Evolutionary conservation across 2,113 vertebrate species (phyloP).

Genomic region (Colistium nudipinnis): DNA sequence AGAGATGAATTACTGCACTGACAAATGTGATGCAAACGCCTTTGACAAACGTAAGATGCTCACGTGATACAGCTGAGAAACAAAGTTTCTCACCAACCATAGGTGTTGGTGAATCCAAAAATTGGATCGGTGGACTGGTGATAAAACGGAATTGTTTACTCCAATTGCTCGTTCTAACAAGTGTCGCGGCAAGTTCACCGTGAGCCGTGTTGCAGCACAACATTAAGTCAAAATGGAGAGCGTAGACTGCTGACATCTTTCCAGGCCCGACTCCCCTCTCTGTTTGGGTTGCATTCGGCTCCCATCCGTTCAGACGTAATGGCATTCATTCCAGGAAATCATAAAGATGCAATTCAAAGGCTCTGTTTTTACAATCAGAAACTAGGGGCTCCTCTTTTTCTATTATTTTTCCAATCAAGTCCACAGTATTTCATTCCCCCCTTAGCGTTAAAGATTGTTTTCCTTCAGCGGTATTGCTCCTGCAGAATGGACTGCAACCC

Average conservation of each 20-base stretch:
- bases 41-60: no score
- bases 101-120: no score
- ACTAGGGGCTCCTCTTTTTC: slow-evolving; percentile 47
- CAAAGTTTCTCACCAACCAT: no score
- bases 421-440: slow-evolving; percentile 65
- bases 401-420: slow-evolving; percentile 68
- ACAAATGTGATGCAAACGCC: no score
- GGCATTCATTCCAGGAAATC: slow-evolving; percentile 72
- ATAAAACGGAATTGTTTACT: no score
- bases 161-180: no score
- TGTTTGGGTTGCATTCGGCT: slow-evolving; percentile 50
- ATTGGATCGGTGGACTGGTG: no score
- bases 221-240: slow-evolving; percentile 6
- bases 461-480: slow-evolving; percentile 47
- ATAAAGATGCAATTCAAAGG: slow-evolving; percentile 62
- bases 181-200: not conserved
- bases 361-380: slow-evolving; percentile 74
- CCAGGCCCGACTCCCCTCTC: slow-evolving; percentile 1
- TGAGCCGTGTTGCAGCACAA: slow-evolving; percentile 4
- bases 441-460: slow-evolving; percentile 64
- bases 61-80: no score
- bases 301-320: slow-evolving; percentile 55
- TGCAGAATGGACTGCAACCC: slow-evolving; percentile 26
- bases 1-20: no score
- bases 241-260: slow-evolving; percentile 20